phyloP scores from a whole-genome alignment of 2,113 vertebrate genomes.

The Atherinomorus stipes region DNA sequence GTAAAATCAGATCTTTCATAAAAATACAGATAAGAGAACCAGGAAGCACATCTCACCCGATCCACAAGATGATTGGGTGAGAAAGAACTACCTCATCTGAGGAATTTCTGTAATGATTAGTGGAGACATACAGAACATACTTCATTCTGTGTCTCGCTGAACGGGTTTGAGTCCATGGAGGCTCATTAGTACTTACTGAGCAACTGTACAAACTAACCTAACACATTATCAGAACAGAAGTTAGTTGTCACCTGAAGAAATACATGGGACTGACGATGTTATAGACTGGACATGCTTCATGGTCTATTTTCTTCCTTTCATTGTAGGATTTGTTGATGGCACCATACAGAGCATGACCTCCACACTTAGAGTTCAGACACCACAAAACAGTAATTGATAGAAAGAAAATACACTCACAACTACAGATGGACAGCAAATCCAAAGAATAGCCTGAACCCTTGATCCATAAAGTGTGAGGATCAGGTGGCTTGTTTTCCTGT shows the following conservation, averaged over 20 bases:
- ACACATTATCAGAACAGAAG: neutral
- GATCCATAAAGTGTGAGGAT: neutral
- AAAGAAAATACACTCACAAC: neutral
- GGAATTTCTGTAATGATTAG: neutral
- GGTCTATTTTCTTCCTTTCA: conserved; percentile 3
- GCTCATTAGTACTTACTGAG: conserved; percentile 13
- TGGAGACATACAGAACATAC: neutral
- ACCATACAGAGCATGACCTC: neutral
- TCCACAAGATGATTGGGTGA: neutral
- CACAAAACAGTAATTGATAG: neutral
- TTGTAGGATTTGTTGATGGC: neutral
- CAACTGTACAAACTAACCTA: neutral
- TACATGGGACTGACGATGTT: neutral
- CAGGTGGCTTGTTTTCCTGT: neutral
- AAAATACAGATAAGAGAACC: neutral
- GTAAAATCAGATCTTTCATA: neutral
- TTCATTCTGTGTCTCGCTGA: neutral
- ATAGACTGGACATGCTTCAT: neutral
- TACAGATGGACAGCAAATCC: neutral
- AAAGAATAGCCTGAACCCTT: neutral
- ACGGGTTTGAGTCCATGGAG: conserved; percentile 11
- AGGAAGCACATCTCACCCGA: no score
- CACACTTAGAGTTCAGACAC: conserved; percentile 7
- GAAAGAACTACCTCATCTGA: neutral
- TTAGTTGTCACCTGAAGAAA: neutral